phyloP scores from a whole-genome alignment of 2,113 vertebrate species.

The Lanius ludovicianus region DNA sequence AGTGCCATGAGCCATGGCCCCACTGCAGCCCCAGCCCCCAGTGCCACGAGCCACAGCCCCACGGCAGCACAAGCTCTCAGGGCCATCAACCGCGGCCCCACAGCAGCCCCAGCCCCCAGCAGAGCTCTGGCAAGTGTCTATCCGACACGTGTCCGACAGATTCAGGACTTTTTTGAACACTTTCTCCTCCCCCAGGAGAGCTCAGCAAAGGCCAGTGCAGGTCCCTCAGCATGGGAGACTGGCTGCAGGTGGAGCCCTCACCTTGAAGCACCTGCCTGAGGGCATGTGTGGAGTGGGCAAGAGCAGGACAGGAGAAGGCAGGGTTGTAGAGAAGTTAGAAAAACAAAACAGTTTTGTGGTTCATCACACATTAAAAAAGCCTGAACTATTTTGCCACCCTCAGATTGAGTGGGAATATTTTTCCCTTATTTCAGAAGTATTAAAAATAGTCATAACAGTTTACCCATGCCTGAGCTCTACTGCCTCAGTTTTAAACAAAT shows the following conservation, averaged over 20 bases:
- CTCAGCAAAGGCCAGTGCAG: neutral
- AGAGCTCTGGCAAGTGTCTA: neutral
- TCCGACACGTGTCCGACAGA: rapidly evolving
- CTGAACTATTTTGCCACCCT: conserved; percentile 36
- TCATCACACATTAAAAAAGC: neutral
- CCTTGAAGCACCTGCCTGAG: neutral
- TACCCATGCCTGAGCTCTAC: neutral
- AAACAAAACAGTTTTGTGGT: neutral
- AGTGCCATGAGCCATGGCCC: neutral
- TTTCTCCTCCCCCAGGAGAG: neutral
- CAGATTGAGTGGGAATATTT: conserved; percentile 16
- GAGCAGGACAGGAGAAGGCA: neutral
- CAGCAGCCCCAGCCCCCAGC: neutral
- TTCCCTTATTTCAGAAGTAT: neutral
- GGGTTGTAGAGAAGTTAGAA: neutral
- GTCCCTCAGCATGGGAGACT: rapidly evolving
- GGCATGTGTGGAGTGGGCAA: neutral
- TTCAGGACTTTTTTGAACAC: neutral
- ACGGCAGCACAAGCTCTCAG: neutral
- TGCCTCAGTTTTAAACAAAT: neutral
- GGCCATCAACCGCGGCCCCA: neutral
- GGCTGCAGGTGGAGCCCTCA: neutral
- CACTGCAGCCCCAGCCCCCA: neutral
- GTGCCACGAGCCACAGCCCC: neutral
- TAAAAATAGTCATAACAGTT: conserved; percentile 51